A percentile compares a stretch with the other conserved stretches of the same genome.
Evolutionary conservation across 2,797 vertebrate species (phyloP).

Genomic region (Salarias fasciatus): DNA sequence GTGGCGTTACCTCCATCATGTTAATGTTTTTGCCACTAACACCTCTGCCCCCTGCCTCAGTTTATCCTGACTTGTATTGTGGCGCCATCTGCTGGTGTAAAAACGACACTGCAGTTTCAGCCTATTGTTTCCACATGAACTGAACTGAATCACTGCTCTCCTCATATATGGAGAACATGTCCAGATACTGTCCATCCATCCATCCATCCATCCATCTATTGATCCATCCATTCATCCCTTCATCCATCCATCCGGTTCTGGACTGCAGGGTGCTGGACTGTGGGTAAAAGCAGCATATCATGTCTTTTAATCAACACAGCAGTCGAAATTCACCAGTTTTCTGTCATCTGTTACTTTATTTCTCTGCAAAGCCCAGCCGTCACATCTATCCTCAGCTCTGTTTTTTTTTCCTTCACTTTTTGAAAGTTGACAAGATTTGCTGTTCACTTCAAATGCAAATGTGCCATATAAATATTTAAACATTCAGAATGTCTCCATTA

Average conservation of each 20-base stretch:
- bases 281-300: too few relatives aligned
- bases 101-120: too few relatives aligned
- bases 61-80: constrained; percentile 15
- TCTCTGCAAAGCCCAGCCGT: constrained; percentile 16
- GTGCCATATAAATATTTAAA: constrained; percentile 13
- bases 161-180: neutral
- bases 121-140: neutral
- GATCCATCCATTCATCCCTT: neutral
- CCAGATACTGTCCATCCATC: too few relatives aligned
- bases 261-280: too few relatives aligned
- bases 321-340: neutral
- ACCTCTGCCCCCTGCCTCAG: neutral
- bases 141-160: neutral
- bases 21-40: neutral
- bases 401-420: neutral
- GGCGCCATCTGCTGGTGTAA: constrained; percentile 55
- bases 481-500: constrained; percentile 39
- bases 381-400: constrained; percentile 21
- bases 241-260: neutral
- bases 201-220: constrained; percentile 3
- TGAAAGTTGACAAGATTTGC: constrained; percentile 18
- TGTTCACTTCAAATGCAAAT: constrained; percentile 32
- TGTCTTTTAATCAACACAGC: too few relatives aligned
- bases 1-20: too few relatives aligned
- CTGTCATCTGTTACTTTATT: constrained; percentile 41